phyloP scores from a whole-genome alignment of 1,140 invertebrate genomes.

The Panagrolaimus sp. region DNA sequence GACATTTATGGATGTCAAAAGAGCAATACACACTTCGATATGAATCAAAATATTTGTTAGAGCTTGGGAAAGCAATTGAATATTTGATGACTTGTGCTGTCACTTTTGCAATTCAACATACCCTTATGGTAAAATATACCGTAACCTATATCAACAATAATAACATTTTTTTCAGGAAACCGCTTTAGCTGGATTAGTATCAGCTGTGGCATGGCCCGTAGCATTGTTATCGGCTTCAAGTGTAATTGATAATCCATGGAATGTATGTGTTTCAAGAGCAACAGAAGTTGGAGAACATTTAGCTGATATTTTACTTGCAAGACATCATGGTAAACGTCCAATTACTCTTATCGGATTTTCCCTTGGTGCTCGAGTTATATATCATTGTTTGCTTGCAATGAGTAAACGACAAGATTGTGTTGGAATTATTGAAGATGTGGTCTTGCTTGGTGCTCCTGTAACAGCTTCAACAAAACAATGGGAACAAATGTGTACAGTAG shows the following conservation, averaged over 20 bases:
- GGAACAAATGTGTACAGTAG: conserved; percentile 60
- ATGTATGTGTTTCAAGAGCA: conserved; percentile 68
- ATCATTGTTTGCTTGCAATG: conserved; percentile 66
- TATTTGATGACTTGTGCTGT: conserved; percentile 68
- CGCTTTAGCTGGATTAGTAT: conserved; percentile 67
- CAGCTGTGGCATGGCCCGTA: conserved; percentile 70
- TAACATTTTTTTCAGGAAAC: conserved; percentile 18
- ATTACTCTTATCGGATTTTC: conserved; percentile 72
- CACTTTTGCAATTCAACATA: conserved; percentile 69
- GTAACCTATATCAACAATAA: conserved; percentile 19
- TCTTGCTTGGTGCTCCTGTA: conserved; percentile 69
- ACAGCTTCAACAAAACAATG: conserved; percentile 59
- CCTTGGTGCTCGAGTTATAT: conserved; percentile 71
- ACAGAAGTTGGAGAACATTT: conserved; percentile 69
- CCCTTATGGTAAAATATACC: conserved; percentile 69
- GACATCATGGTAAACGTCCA: conserved; percentile 70
- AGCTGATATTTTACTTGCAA: conserved; percentile 67
- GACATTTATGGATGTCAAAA: conserved; percentile 64
- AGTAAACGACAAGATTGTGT: conserved; percentile 60
- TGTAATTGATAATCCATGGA: conserved; percentile 73
- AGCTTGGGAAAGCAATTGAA: conserved; percentile 65
- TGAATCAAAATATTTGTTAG: conserved; percentile 68
- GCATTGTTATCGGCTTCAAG: conserved; percentile 67
- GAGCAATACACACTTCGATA: conserved; percentile 72
- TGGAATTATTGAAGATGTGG: conserved; percentile 70